Evolutionary conservation across 2,113 vertebrate genomes (phyloP).

Genomic region (Amazona vittata): DNA sequence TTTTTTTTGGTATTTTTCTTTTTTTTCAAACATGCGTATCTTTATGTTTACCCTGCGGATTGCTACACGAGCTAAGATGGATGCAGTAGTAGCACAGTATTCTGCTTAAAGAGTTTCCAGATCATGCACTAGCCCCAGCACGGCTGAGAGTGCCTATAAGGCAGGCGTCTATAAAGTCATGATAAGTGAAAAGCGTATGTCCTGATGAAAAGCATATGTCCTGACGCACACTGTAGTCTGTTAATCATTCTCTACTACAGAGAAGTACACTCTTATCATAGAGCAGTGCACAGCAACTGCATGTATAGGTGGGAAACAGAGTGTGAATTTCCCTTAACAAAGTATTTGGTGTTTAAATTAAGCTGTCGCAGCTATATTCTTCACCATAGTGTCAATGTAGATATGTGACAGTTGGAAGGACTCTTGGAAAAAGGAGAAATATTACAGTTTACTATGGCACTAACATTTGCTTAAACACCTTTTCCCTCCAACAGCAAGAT

Average conservation of each 20-base stretch:
- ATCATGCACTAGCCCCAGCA: slow-evolving; percentile 68
- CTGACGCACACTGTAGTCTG: slow-evolving; percentile 52
- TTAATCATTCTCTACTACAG: slow-evolving; percentile 63
- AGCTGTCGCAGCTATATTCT: slow-evolving; percentile 2
- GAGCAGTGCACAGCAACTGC: slow-evolving; percentile 68
- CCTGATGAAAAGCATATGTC: background rate
- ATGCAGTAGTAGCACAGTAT: slow-evolving; percentile 61
- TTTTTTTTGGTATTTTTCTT: background rate
- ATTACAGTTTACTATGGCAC: slow-evolving; percentile 64
- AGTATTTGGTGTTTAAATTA: background rate
- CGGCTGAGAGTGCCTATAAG: slow-evolving; percentile 66
- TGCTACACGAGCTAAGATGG: slow-evolving; percentile 54
- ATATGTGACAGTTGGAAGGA: slow-evolving; percentile 47
- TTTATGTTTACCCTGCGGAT: slow-evolving; percentile 68
- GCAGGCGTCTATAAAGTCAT: slow-evolving; percentile 68
- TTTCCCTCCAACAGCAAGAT: slow-evolving; percentile 47
- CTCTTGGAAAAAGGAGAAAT: slow-evolving; percentile 53
- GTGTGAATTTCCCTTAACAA: slow-evolving; percentile 1
- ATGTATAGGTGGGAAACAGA: background rate
- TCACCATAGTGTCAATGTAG: slow-evolving; percentile 43
- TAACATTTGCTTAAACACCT: slow-evolving; percentile 57
- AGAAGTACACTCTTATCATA: slow-evolving; percentile 52
- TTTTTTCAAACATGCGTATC: slow-evolving; percentile 43
- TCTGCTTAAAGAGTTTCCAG: slow-evolving; percentile 61
- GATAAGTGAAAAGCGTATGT: slow-evolving; percentile 51